Percentiles rank a stretch among this genome's conserved stretches.
These are phyloP conservation scores for Artibeus lituratus DNA, from an alignment of 2,797 vertebrate genomes.

Conservation along the genomic window DNA sequence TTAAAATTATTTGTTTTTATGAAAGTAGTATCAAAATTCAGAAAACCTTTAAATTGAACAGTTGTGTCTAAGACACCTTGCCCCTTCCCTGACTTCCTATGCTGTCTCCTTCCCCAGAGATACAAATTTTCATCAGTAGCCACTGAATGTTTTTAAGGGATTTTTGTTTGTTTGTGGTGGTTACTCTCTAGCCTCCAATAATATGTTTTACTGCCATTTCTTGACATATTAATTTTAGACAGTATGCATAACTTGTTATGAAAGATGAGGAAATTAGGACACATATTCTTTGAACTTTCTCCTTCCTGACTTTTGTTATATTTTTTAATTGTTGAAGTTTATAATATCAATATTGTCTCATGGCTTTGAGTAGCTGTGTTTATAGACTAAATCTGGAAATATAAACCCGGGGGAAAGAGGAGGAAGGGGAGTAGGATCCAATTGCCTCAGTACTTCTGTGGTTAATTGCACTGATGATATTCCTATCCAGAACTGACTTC, in stretches of 20 bases:
- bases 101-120: background rate
- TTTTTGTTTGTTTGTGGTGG: background rate
- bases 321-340: background rate
- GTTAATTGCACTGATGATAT: background rate
- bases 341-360: background rate
- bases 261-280: constrained; percentile 17
- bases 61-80: background rate
- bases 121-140: background rate
- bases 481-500: background rate
- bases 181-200: constrained; percentile 10
- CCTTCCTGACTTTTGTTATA: background rate
- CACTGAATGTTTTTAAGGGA: background rate
- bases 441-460: background rate
- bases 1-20: constrained; percentile 12
- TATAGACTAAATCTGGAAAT: background rate
- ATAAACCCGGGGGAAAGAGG: background rate
- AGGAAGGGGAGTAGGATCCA: background rate
- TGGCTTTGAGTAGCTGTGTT: background rate
- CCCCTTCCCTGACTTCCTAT: background rate
- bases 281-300: background rate
- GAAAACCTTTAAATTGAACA: background rate
- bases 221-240: background rate
- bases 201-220: background rate
- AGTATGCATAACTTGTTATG: background rate
- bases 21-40: constrained; percentile 28